Base-by-base conservation (phyloP, 2,797 vertebrate genomes). In the Novumbra hubbsi region DNA sequence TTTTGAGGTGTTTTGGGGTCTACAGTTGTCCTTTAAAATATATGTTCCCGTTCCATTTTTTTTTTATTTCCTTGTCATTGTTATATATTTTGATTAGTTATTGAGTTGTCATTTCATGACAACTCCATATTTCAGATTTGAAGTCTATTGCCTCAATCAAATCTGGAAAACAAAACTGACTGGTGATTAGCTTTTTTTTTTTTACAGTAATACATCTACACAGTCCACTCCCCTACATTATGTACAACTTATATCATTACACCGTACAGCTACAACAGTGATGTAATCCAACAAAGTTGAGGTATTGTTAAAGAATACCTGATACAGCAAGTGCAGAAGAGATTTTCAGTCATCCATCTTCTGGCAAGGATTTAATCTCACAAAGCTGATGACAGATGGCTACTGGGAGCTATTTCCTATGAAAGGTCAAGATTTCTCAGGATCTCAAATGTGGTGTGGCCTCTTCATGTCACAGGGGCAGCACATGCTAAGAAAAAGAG, bases 371-470 rank as follows among this genome's bases (percentile, higher is more conserved):
- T 72, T 83, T 85, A 70, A 83, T 83, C 86, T 85, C 7, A 27
- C 73, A 21, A 78, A 78, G 83, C 82, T 15, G 76, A 74, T 91
- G 89, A 90, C 87, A 87, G 88, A 89, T 86, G 81, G 88, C 74
- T 85, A 80, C 75, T 21, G 73, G 71, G 1, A 86, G 86, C 81
- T 84, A 82, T 81, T 84, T 76, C 73, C 76, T 79, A 78, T 72
- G 57, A 81, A 81, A 88, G 87, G 83, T 87, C 81, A 74, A 38
- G 69, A 82, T 87, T 81, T 68, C 86, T 78, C 80, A 82, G 80
- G 78, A 75, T 84, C 79, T 80, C 8, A 57, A 70, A 73, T 78
- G 80, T 32, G 49, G 80, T 70, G 68, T 75, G 83, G 84, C 78
- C 81, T 72, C 50, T 30, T 32, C 24, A 81, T 70, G 78, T 85